phyloP scores from a whole-genome alignment of 2,113 vertebrate species.

The Amazona vittata region DNA sequence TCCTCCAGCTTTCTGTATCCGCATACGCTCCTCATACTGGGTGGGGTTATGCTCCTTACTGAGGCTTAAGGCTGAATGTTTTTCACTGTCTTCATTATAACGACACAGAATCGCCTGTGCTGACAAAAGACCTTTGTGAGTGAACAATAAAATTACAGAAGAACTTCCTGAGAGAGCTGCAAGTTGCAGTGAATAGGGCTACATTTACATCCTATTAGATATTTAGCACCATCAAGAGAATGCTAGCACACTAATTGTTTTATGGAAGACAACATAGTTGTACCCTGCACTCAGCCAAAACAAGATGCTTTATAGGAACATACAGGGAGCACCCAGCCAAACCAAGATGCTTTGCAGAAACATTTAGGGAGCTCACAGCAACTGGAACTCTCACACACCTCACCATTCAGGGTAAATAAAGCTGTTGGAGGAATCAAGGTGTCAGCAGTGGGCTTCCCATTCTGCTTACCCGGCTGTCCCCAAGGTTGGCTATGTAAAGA shows the following conservation, averaged over 20 bases:
- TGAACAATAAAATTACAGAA: not conserved
- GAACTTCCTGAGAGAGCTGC: not conserved
- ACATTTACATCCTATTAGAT: not conserved
- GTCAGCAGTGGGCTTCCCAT: not conserved
- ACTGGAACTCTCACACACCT: not conserved
- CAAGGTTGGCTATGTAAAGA: constrained; percentile 93
- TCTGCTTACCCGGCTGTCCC: constrained; percentile 90
- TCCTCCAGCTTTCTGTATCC: constrained; percentile 95
- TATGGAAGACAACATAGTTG: not conserved
- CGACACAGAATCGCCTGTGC: constrained; percentile 91
- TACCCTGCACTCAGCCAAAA: not conserved
- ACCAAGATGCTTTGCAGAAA: not conserved
- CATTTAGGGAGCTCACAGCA: not conserved
- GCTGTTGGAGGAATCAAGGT: rapidly evolving
- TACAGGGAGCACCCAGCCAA: not conserved
- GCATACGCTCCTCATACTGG: constrained; percentile 94
- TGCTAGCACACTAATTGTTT: not conserved
- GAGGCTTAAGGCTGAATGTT: constrained; percentile 83
- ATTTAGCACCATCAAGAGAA: not conserved
- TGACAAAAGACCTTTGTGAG: not conserved
- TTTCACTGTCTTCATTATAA: constrained; percentile 77
- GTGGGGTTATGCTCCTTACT: constrained; percentile 96
- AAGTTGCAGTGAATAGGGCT: not conserved
- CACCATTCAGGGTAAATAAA: not conserved
- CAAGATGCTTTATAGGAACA: not conserved